These are phyloP conservation scores for Ophiothrix spiculata DNA, from an alignment of 35 echinoderm and acorn worm species.

Conservation along the genomic window DNA sequence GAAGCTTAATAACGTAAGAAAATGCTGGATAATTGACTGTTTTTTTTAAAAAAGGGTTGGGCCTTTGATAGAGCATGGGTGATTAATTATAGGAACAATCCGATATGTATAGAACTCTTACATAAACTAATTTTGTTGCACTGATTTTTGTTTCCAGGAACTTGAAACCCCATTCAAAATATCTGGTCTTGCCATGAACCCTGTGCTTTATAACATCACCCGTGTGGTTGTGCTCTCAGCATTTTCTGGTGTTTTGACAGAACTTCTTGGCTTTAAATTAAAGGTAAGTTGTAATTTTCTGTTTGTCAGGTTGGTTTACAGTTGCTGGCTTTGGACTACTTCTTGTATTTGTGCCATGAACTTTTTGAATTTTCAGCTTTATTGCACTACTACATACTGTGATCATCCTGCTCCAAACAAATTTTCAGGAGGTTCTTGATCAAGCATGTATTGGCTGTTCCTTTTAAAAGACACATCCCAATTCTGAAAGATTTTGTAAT, in stretches of 20 bases:
- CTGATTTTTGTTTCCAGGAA: conserved; percentile 56
- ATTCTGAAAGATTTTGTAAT: no score
- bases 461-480: no score
- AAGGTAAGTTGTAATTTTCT: conserved; percentile 57
- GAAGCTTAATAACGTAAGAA: no score
- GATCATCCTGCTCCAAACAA: background rate
- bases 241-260: conserved; percentile 94
- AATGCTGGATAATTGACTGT: no score
- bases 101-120: no score
- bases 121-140: no score
- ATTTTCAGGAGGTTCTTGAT: no score
- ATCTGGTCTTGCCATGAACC: conserved; percentile 95
- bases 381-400: background rate
- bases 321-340: background rate
- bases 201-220: conserved; percentile 94
- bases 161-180: conserved; percentile 97
- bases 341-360: no score
- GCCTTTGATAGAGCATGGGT: no score
- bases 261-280: conserved; percentile 91
- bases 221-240: conserved; percentile 91
- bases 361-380: background rate
- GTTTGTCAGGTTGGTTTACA: background rate
- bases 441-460: no score
- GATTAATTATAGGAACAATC: no score
- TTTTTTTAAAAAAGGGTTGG: no score